phyloP scores from a whole-genome alignment of 2,888 invertebrate genomes.

The Salticus scenicus region DNA sequence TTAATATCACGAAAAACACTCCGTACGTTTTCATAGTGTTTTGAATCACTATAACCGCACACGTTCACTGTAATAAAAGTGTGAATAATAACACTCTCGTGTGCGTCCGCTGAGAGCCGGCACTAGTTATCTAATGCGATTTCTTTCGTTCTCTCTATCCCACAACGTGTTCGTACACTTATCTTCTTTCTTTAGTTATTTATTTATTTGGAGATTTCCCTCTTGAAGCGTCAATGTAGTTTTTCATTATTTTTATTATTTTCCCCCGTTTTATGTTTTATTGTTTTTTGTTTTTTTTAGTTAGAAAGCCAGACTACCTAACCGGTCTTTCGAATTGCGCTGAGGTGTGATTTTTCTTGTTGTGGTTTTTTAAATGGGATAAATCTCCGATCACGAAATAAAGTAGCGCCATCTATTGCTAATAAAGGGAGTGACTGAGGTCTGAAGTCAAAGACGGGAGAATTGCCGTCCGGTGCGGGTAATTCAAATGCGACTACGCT shows the following conservation, averaged over 20 bases:
- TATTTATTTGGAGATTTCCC: constrained; percentile 58
- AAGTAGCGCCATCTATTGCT: constrained; percentile 2
- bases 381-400: background rate
- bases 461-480: too few relatives aligned
- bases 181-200: constrained; percentile 43
- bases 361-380: constrained; percentile 1
- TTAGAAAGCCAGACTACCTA: constrained; percentile 45
- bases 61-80: constrained; percentile 9
- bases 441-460: too few relatives aligned
- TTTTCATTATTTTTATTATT: constrained; percentile 20
- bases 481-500: too few relatives aligned
- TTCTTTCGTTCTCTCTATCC: constrained; percentile 39
- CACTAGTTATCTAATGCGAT: constrained; percentile 36
- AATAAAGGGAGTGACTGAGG: background rate
- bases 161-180: constrained; percentile 29
- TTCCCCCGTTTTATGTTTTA: background rate
- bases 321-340: constrained; percentile 60
- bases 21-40: constrained; percentile 34
- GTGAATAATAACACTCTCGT: constrained; percentile 35
- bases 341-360: constrained; percentile 52
- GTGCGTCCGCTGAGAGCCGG: constrained; percentile 35
- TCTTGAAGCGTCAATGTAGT: constrained; percentile 39
- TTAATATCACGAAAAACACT: constrained; percentile 37
- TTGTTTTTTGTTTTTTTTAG: constrained; percentile 24
- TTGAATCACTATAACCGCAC: constrained; percentile 24